Base-by-base conservation (phyloP, 2,797 vertebrate genomes). In the Enoplosus armatus region DNA sequence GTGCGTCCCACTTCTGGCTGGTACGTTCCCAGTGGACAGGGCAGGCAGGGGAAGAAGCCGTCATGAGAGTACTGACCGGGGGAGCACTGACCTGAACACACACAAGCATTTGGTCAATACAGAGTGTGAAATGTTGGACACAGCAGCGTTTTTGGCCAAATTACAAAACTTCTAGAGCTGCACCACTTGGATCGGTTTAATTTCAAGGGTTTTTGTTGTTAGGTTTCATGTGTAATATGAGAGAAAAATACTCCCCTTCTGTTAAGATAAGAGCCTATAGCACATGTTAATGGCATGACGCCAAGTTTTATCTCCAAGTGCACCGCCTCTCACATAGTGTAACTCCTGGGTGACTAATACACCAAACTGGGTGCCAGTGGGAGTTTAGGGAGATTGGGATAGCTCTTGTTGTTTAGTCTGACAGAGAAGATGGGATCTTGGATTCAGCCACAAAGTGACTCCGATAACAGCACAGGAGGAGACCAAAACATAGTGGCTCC, bases 1-100 rank as follows among this genome's bases (percentile, higher is more conserved):
- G 97, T 98, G 31, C 98, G 95, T 11, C 98, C 97, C 11, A 93
- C 89, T 59, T 99, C 98, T 0, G 97, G 95, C 94, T 99, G 98
- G 89, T 97, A 99, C 0, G 95, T 95, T 69, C 98, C 98, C 71
- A 95, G 87, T 16, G 95, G 94, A 87, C 98, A 99, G 0, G 92
- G 93, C 74, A 95, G 85, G 82, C 98, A 99, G 20, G 98, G 98
- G 72, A 94, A 85, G 86, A 99, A 98, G 80, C 98, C 98, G 1
- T 99, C 96, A 1, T 89, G 84, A 66, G 98, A 99, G 91, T 96
- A 96, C 83, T 98, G 96, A 82, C 98, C 98, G 0, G 96, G 95
- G 35, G 92, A 93, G 82, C 98, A 99, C 85, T 98, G 96, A 92
- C 96, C 98, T 99, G 89, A 81, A 71, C 85, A 65, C 70, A 79